A percentile compares a stretch with the other conserved stretches of the same genome.
Evolutionary conservation across 2,797 vertebrate genomes (phyloP).

Genomic region (Gadopsis bispinosus): DNA sequence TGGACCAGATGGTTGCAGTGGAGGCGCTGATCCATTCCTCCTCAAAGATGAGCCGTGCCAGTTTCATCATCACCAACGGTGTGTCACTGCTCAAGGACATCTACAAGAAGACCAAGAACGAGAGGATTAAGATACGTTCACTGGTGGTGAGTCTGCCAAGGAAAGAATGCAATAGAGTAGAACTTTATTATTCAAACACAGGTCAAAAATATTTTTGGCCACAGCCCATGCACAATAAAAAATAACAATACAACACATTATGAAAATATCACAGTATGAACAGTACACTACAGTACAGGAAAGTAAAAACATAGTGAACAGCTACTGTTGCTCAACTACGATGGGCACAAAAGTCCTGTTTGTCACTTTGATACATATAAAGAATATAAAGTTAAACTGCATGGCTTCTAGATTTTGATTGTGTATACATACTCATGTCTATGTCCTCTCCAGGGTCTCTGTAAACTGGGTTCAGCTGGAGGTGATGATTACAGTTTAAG

Average conservation of each 20-base stretch:
- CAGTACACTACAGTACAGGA: neutral
- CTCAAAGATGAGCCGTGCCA: conserved; percentile 95
- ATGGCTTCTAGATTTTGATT: neutral
- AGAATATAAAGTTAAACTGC: neutral
- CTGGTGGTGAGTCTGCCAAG: conserved; percentile 89
- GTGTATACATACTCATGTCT: conserved; percentile 10
- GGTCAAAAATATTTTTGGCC: no score
- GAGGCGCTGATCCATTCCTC: conserved; percentile 96
- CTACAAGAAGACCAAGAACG: conserved; percentile 98
- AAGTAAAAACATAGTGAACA: neutral
- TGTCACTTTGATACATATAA: neutral
- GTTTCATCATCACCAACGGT: conserved; percentile 96
- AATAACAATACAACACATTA: conserved; percentile 1
- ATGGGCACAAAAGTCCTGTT: neutral
- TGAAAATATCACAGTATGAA: neutral
- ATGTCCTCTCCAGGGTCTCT: conserved; percentile 89
- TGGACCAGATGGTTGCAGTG: conserved; percentile 96
- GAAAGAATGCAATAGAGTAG: neutral
- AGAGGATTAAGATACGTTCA: conserved; percentile 96
- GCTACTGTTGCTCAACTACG: neutral
- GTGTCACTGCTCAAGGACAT: conserved; percentile 94
- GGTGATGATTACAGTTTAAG: conserved; percentile 95
- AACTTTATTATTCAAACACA: neutral
- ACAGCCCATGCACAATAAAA: neutral
- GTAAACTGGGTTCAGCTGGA: conserved; percentile 97